phyloP scores from a whole-genome alignment of 2,888 invertebrate genomes.

The Pheosia gnoma region DNA sequence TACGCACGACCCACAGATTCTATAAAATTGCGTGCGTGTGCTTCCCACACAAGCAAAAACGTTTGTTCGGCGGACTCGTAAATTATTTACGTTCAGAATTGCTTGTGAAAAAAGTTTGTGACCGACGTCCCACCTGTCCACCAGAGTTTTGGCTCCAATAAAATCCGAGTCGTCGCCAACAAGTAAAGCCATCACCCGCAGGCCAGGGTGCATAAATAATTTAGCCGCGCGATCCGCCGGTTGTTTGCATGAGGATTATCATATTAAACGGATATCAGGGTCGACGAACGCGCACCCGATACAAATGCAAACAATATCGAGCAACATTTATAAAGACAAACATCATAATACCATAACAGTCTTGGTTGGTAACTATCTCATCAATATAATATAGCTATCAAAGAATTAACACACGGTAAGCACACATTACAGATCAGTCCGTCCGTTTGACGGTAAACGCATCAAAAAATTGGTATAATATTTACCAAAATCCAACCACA shows the following conservation, averaged over 20 bases:
- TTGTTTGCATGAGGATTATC: slow-evolving; percentile 83
- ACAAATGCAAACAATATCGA: slow-evolving; percentile 79
- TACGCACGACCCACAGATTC: slow-evolving; percentile 7
- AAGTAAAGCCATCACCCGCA: slow-evolving; percentile 74
- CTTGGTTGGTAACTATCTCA: too few relatives aligned
- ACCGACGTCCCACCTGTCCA: slow-evolving; percentile 56
- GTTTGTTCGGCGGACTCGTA: slow-evolving; percentile 35
- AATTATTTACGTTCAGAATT: slow-evolving; percentile 56
- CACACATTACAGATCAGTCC: too few relatives aligned
- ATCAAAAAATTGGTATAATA: too few relatives aligned
- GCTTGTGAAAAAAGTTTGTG: slow-evolving; percentile 52
- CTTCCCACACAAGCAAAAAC: slow-evolving; percentile 21
- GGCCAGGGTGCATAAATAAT: slow-evolving; percentile 81
- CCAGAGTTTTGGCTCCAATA: slow-evolving; percentile 62
- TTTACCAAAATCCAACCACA: too few relatives aligned
- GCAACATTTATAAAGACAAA: slow-evolving; percentile 75
- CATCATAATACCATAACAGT: slow-evolving; percentile 20
- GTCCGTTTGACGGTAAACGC: too few relatives aligned
- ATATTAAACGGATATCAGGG: slow-evolving; percentile 83
- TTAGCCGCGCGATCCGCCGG: slow-evolving; percentile 77
- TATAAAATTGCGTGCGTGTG: background rate
- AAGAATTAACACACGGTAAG: too few relatives aligned
- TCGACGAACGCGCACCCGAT: slow-evolving; percentile 64
- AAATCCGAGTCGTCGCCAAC: slow-evolving; percentile 64
- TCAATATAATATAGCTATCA: too few relatives aligned